These are phyloP conservation scores for Anastrepha obliqua DNA, from an alignment of 1,140 invertebrate genomes.

Conservation along the genomic window DNA sequence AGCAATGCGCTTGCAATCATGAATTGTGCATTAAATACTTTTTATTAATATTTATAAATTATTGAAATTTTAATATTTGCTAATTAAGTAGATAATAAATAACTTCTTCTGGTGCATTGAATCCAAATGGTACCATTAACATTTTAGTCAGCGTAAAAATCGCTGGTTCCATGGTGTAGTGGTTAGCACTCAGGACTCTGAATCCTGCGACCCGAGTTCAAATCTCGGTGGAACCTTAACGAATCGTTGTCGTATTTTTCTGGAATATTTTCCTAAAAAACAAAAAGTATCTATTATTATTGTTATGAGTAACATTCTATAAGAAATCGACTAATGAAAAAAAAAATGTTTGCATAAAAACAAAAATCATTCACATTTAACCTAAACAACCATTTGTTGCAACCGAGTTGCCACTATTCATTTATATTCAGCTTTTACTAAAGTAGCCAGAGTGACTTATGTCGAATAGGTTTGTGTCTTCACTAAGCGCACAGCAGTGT, in stretches of 20 bases:
- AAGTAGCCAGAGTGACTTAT: no score
- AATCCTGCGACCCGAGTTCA: constrained; percentile 93
- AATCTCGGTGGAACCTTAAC: constrained; percentile 86
- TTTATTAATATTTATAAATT: no score
- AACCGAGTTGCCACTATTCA: background rate
- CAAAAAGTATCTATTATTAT: background rate
- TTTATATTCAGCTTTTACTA: background rate
- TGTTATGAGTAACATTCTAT: background rate
- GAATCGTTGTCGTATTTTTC: background rate
- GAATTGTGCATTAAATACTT: no score
- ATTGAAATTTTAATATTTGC: no score
- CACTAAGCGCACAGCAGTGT: background rate
- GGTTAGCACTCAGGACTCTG: constrained; percentile 94
- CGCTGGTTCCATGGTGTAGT: constrained; percentile 87
- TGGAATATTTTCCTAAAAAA: background rate
- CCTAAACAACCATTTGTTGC: no score
- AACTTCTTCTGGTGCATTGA: no score
- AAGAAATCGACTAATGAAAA: background rate
- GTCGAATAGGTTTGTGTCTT: background rate
- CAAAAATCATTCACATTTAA: no score
- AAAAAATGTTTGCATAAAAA: background rate
- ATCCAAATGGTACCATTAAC: background rate
- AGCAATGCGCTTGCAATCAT: no score
- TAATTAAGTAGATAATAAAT: no score
- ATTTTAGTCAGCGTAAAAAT: background rate